Base-by-base conservation (phyloP, 2,888 invertebrate genomes). In the Dorcus parallelipipedus region DNA sequence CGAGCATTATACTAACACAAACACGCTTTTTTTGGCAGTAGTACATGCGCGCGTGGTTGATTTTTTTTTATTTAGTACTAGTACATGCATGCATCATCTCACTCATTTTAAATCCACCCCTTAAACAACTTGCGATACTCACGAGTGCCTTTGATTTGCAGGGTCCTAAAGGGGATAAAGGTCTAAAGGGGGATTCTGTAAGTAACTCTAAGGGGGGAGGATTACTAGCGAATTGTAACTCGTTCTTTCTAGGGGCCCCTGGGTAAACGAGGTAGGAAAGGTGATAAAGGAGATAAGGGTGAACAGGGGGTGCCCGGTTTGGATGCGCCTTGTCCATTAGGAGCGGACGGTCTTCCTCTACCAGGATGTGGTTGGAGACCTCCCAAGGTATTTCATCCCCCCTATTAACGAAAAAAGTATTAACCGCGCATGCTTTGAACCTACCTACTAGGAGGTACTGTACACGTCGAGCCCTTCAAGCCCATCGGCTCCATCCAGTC, bases 321-420 rank as follows among this genome's bases (percentile, higher is more conserved):
- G 71, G 97, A 98, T 81, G 98, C 98, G 47, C 97, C 97, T n/a
- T 98, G 98, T 82, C 98, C 98, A 65, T 83, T 97, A 58, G 98
- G 96, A 57, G 88, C 91, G 52, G 97, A 98, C 80, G 98, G 98
- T 62, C 84, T 97, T 73, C 97, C 97, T 62, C 81, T 98, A 72
- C 94, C 96, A 54, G 97, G 96, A 71, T 98, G 97, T 80, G 95
- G 95, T 70, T 95, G 94, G 94, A 84, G 92, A 78, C 90, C 93
- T 69, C 87, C 88, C 71, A 91, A 92, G 87, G 92, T 92, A 86
- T 26, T 26, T 26, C 23, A 17, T 48, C 4, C 6, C 4, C 6
- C 20, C 20, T 48, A 20, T 20, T 20, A 2, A 48, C n/a, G 48
- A 8, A 9, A 3, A 6, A 3, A 3, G 45, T 4, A 45, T 10